Percentiles rank a stretch among this genome's conserved stretches.
These are phyloP conservation scores for Monomorium pharaonis DNA, from an alignment of 1,140 invertebrate species.

Conservation along the genomic window DNA sequence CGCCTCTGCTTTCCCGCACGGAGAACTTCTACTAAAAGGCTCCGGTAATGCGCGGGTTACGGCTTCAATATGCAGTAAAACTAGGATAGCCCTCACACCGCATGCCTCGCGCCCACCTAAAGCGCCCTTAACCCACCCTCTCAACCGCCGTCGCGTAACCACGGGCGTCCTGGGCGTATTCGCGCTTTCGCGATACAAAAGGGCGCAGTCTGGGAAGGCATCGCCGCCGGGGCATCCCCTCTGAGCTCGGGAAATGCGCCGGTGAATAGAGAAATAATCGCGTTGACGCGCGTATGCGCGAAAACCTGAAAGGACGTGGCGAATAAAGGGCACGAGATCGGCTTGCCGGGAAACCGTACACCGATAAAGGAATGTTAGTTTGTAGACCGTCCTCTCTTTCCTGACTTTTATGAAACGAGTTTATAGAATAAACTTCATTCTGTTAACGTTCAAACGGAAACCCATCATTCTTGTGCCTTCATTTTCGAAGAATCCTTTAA, in stretches of 20 bases:
- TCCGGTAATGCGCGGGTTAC: conserved; percentile 69
- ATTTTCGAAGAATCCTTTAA: neutral
- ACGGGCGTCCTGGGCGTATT: neutral
- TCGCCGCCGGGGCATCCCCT: neutral
- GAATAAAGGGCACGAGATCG: neutral
- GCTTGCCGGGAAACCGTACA: neutral
- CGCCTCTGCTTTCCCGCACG: neutral
- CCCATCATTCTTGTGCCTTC: neutral
- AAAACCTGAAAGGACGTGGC: neutral
- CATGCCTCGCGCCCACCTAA: conserved; percentile 38
- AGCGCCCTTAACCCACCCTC: neutral
- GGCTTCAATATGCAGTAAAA: conserved; percentile 82
- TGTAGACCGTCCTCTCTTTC: too few species aligned
- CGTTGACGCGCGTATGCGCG: neutral
- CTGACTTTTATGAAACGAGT: neutral
- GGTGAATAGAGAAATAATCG: conserved; percentile 11
- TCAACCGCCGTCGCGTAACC: neutral
- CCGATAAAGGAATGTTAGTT: neutral
- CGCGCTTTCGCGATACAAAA: neutral
- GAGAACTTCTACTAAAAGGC: conserved; percentile 36
- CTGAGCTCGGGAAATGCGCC: neutral
- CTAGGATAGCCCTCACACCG: conserved; percentile 70
- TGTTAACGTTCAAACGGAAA: neutral
- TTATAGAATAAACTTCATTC: neutral
- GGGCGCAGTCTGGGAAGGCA: neutral